Base-by-base conservation (phyloP, 2,797 vertebrate genomes). In the Oryzias dopingdopingensis region DNA sequence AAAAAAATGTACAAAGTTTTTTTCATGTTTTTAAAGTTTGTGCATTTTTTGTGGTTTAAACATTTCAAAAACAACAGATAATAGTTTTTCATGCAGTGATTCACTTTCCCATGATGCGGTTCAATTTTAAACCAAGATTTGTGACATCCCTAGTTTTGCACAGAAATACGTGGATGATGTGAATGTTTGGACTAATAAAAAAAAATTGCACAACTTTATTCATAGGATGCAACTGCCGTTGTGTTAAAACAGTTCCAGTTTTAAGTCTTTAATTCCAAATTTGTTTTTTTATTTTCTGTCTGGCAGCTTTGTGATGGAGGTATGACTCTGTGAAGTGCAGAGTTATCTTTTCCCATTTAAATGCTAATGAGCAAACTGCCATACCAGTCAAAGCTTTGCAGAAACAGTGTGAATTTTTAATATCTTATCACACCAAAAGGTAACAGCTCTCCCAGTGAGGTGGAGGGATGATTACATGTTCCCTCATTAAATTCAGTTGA, bases 281-380 rank as follows among this genome's bases (percentile, higher is more conserved):
- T 80, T 83, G 71, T 88, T 82, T 80, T 52, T 24, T 48, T 79
- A 49, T 29, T 44, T 46, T 53, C 62, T 17, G 60, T 67, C 73
- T 72, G 69, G 65, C 46, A 53, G 70, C 73, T 79, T 72, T 61
- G 76, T 81, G 81, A 79, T 62, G 67, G 67, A 86, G 81, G 78
- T 86, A 83, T 74, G 77, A 89, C 83, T 90, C 69, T 77, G 80
- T 59, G 49, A 82, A 86, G 74, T 83, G 73, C 42, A 4, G 65
- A 59, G 70, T 88, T 90, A 91, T 90, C 88, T 89, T 89, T 91
- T 88, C 77, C 87, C 59, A 92, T 92, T 91, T 92, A 92, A 92
- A 92, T 92, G 90, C 89, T 91, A 92, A 92, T 92, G 90, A 90
- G 90, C 45, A 37, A 61, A 63, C 83, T 74, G 77, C 80, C 66